phyloP scores from a whole-genome alignment of 2,113 vertebrate genomes.

The Pristiophorus japonicus region DNA sequence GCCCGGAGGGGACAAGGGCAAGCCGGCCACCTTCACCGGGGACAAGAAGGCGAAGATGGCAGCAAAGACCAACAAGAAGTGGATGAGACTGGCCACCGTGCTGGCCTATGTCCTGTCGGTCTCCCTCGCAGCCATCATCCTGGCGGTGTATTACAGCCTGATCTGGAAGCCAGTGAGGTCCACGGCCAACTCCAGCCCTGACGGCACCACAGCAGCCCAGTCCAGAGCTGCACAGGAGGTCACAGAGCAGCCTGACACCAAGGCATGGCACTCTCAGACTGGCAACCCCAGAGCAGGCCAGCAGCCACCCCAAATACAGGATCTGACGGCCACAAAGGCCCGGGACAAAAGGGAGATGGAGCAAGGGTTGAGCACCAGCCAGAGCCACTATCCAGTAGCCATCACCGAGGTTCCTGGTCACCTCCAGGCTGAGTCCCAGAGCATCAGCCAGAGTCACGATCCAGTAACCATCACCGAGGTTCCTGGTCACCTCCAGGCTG shows the following conservation, averaged over 20 bases:
- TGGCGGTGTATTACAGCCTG: slow-evolving; percentile 94
- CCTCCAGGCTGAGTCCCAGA: slow-evolving; percentile 40
- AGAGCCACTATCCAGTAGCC: not conserved
- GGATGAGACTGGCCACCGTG: slow-evolving; percentile 94
- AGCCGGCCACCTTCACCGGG: slow-evolving; percentile 93
- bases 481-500: slow-evolving; percentile 33
- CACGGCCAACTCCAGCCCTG: slow-evolving; percentile 51
- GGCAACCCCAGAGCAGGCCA: not conserved
- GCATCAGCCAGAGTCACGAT: slow-evolving; percentile 28
- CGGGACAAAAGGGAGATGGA: not conserved
- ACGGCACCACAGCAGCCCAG: too few species aligned
- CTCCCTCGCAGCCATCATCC: slow-evolving; percentile 91
- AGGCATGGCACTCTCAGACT: not conserved
- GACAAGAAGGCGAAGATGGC: slow-evolving; percentile 99
- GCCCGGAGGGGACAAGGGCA: slow-evolving; percentile 88
- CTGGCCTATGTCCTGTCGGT: slow-evolving; percentile 95
- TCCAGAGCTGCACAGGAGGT: too few species aligned
- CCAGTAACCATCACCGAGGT: slow-evolving; percentile 17
- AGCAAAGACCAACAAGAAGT: slow-evolving; percentile 98
- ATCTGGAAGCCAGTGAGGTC: slow-evolving; percentile 82
- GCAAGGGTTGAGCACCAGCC: not conserved
- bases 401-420: slow-evolving; percentile 38
- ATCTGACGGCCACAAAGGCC: not conserved
- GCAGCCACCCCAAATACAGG: not conserved
- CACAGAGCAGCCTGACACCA: not conserved